Conservation (phyloP, 2,113 vertebrate species). For the Gorsachius goisagi region DNA sequence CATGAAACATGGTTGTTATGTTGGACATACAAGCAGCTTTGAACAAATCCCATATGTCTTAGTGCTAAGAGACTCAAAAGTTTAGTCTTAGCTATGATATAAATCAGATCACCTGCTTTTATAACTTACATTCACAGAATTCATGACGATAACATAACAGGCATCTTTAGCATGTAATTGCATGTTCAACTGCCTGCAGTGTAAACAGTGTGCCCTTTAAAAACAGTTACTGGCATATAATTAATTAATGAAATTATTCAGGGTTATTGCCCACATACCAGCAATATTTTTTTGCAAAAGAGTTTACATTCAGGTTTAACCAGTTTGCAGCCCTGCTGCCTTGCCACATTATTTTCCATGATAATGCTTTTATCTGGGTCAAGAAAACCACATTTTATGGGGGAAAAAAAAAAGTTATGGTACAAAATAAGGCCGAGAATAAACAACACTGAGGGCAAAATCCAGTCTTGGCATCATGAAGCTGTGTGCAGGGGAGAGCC, state of each 20-base stretch:
- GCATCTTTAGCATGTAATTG: background rate
- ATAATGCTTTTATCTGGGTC: constrained; percentile 7
- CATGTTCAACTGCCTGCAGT: background rate
- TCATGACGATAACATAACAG: background rate
- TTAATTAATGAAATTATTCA: constrained; percentile 48
- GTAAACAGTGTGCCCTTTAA: background rate
- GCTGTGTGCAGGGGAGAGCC: background rate
- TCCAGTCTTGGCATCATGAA: background rate
- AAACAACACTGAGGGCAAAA: background rate
- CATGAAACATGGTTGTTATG: background rate
- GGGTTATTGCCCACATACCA: background rate
- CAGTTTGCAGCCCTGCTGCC: background rate
- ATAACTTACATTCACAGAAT: background rate
- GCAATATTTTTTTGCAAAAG: background rate
- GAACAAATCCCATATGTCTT: background rate
- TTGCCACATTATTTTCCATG: background rate
- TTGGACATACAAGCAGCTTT: background rate
- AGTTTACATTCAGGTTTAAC: constrained; percentile 30
- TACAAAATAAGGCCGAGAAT: background rate
- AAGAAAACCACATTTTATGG: background rate
- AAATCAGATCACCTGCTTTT: background rate
- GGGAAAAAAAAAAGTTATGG: background rate
- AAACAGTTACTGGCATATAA: constrained; percentile 17
- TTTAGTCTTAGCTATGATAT: background rate
- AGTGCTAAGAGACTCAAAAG: background rate